These are phyloP conservation scores for Apodemia mormo DNA, from an alignment of 2,888 invertebrate genomes.

Conservation along the genomic window DNA sequence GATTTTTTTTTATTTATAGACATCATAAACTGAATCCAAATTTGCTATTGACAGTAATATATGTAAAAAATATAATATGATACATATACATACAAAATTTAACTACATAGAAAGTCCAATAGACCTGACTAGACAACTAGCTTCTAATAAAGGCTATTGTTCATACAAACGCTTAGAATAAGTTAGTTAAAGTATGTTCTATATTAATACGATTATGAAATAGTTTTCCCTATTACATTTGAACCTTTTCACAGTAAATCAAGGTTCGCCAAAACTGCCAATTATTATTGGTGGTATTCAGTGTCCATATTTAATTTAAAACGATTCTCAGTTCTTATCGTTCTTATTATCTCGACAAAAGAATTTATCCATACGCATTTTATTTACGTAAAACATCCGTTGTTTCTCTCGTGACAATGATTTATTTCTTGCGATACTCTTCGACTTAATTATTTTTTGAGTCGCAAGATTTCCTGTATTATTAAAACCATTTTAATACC, in stretches of 20 bases:
- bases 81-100: too few species aligned
- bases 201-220: too few species aligned
- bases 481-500: too few species aligned
- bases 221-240: background rate
- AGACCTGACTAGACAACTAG: too few species aligned
- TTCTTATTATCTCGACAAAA: slow-evolving; percentile 1
- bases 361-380: background rate
- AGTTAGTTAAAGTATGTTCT: too few species aligned
- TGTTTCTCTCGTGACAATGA: background rate
- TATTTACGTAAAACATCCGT: background rate
- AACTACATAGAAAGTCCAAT: too few species aligned
- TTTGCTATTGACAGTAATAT: too few species aligned
- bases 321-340: background rate
- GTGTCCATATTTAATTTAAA: background rate
- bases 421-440: background rate
- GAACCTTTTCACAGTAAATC: background rate
- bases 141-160: too few species aligned
- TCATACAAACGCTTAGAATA: too few species aligned
- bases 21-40: too few species aligned
- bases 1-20: too few species aligned
- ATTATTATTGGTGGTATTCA: background rate
- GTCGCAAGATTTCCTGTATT: background rate
- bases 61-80: too few species aligned
- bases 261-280: background rate
- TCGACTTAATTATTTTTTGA: background rate